A percentile compares a stretch with the other conserved stretches of the same genome.
phyloP scores from a whole-genome alignment of 2,113 vertebrate genomes.

The Tonatia bakeri region DNA sequence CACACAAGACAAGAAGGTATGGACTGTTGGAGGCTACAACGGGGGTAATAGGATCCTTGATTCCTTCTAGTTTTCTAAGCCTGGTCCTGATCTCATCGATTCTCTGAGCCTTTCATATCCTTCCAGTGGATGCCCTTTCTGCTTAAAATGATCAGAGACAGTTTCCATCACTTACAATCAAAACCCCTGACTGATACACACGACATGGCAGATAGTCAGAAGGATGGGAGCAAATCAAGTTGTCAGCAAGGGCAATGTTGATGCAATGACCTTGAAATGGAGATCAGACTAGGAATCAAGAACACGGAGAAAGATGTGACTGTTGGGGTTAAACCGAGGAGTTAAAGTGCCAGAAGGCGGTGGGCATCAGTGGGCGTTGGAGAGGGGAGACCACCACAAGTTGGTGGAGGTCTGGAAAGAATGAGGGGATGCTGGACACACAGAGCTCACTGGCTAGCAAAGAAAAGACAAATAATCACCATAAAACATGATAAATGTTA shows the following conservation, averaged over 20 bases:
- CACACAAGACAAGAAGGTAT: background rate
- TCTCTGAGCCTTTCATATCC: background rate
- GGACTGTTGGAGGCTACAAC: background rate
- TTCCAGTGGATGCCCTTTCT: background rate
- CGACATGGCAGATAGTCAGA: background rate
- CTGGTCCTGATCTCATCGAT: background rate
- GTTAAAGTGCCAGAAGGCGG: background rate
- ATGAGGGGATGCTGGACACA: background rate
- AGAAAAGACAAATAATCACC: background rate
- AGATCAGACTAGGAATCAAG: background rate
- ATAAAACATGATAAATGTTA: background rate
- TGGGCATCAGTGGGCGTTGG: background rate
- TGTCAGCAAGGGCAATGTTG: background rate
- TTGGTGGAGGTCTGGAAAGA: background rate
- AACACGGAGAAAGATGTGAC: background rate
- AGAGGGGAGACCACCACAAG: background rate
- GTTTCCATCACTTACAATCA: background rate
- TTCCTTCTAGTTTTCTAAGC: background rate
- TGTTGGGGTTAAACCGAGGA: background rate
- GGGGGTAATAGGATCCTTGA: background rate
- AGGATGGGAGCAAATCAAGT: background rate
- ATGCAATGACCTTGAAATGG: background rate
- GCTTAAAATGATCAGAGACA: background rate
- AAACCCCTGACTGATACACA: background rate
- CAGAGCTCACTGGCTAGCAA: background rate